These are phyloP conservation scores for Cherax quadricarinatus DNA, from an alignment of 1,140 invertebrate genomes.

Conservation along the genomic window DNA sequence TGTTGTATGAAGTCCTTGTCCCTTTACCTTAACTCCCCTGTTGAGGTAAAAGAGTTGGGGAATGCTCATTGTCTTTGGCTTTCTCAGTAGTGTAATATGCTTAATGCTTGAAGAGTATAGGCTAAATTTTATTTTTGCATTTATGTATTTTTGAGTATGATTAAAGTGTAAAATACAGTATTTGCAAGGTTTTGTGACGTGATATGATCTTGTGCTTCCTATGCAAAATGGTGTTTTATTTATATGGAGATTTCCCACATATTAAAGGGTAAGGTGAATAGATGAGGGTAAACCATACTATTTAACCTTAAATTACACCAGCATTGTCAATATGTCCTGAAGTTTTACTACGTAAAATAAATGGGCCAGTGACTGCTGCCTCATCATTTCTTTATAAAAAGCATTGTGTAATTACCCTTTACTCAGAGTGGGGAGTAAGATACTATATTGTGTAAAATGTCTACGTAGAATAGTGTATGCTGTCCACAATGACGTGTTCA, in stretches of 20 bases:
- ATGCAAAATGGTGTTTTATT: background rate
- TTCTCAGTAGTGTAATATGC: background rate
- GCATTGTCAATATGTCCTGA: too few species aligned
- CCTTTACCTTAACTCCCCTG: background rate
- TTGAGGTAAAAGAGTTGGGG: background rate
- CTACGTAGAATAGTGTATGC: too few species aligned
- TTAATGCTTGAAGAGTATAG: background rate
- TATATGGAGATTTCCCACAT: background rate
- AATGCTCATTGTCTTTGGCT: background rate
- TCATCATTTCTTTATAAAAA: too few species aligned
- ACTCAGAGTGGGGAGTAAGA: too few species aligned
- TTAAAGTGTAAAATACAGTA: too few species aligned
- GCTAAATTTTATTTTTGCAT: background rate
- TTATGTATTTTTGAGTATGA: background rate
- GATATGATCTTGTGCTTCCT: background rate
- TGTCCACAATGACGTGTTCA: background rate
- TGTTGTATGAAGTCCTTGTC: background rate
- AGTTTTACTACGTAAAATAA: background rate
- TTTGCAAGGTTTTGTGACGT: background rate
- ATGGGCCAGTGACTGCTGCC: background rate
- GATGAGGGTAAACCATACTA: background rate
- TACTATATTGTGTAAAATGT: too few species aligned
- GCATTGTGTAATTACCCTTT: too few species aligned
- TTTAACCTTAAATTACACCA: background rate
- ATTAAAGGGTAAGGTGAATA: background rate